These are phyloP conservation scores for Pelobates fuscus DNA, from an alignment of 2,113 vertebrate species.

Conservation along the genomic window DNA sequence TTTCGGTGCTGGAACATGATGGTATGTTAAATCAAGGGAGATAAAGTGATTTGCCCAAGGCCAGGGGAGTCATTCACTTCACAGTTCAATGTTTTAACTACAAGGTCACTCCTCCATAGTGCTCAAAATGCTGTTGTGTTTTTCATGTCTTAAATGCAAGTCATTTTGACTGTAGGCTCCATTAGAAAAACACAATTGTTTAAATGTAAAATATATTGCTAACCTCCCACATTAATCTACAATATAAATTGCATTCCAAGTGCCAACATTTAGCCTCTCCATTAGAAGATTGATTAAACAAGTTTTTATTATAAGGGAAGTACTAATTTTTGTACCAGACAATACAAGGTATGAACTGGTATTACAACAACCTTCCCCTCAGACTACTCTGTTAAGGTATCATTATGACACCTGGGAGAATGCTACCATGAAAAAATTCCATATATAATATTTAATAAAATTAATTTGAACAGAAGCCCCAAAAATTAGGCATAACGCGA, in stretches of 20 bases:
- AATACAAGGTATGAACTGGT: too few species aligned
- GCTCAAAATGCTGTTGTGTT: constrained; percentile 44
- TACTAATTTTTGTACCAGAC: too few species aligned
- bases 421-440: too few species aligned
- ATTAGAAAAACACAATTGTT: background rate
- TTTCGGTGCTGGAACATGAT: constrained; percentile 30
- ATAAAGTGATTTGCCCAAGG: constrained; percentile 48
- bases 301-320: too few species aligned
- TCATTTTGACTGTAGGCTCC: constrained; percentile 14
- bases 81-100: constrained; percentile 51
- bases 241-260: background rate
- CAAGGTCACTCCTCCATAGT: constrained; percentile 45
- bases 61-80: constrained; percentile 45
- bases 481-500: too few species aligned
- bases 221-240: background rate
- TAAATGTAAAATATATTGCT: background rate
- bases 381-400: too few species aligned
- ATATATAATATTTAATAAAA: too few species aligned
- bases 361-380: too few species aligned
- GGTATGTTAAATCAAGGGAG: constrained; percentile 45
- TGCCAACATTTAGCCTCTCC: too few species aligned
- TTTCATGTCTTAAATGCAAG: constrained; percentile 34
- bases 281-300: too few species aligned
- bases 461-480: too few species aligned
- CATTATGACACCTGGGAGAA: too few species aligned